Percentiles rank a stretch among this genome's conserved stretches.
Evolutionary conservation across 2,797 vertebrate species (phyloP).

Genomic region (Syncerus caffer): DNA sequence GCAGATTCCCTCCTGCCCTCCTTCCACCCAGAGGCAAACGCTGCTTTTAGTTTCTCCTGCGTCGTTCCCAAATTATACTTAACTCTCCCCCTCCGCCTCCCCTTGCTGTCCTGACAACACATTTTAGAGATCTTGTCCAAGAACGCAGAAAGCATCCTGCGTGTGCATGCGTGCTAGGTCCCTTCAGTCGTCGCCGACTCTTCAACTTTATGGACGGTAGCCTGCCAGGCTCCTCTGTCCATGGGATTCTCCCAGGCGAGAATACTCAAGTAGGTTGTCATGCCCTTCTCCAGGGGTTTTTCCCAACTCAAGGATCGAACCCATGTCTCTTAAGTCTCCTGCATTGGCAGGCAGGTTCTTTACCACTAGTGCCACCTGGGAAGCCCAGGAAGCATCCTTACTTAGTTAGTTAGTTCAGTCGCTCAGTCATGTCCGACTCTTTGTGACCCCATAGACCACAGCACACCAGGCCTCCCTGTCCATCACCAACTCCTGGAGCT

Average conservation of each 20-base stretch:
- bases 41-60: background rate
- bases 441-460: background rate
- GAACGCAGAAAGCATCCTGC: background rate
- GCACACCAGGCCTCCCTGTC: background rate
- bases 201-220: background rate
- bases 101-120: background rate
- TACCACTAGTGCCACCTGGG: background rate
- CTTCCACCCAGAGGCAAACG: background rate
- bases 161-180: background rate
- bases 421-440: background rate
- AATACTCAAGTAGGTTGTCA: background rate
- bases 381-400: background rate
- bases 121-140: background rate
- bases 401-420: background rate
- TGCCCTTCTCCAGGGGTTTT: background rate
- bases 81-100: background rate
- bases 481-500: background rate
- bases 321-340: background rate
- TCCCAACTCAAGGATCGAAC: background rate
- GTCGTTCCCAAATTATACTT: background rate
- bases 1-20: background rate
- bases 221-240: background rate
- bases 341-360: background rate
- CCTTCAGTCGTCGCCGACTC: background rate
- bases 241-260: background rate